phyloP scores from a whole-genome alignment of 2,888 invertebrate species.

The Alloscopus bannaensis region DNA sequence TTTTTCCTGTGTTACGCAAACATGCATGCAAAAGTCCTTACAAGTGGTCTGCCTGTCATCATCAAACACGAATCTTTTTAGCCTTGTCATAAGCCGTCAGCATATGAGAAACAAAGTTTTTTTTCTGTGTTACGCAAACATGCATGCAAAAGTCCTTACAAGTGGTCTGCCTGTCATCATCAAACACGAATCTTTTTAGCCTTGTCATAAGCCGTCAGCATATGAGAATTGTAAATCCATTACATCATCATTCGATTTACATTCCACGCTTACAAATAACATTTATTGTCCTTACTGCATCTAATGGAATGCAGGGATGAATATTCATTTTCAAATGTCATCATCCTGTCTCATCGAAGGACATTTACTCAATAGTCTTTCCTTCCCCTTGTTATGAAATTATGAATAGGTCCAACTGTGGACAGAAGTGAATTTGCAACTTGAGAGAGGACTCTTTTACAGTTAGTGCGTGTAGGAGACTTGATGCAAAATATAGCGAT shows the following conservation, averaged over 20 bases:
- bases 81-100: background rate
- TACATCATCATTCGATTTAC: slow-evolving; percentile 20
- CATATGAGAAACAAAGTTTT: background rate
- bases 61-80: slow-evolving; percentile 1
- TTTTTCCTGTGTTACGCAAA: background rate
- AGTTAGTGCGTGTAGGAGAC: background rate
- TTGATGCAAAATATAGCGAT: background rate
- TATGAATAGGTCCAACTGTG: no score
- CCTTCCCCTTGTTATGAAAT: no score
- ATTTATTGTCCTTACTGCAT: slow-evolving; percentile 11
- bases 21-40: slow-evolving; percentile 2
- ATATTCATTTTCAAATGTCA: background rate
- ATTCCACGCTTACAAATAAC: slow-evolving; percentile 8
- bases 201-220: background rate
- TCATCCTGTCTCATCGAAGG: no score
- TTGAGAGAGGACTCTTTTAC: no score
- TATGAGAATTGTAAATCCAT: slow-evolving; percentile 11
- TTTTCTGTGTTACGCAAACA: no score
- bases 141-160: slow-evolving; percentile 11
- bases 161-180: slow-evolving; percentile 50
- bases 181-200: slow-evolving; percentile 2
- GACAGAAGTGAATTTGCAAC: no score
- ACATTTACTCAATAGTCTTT: no score
- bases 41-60: slow-evolving; percentile 53
- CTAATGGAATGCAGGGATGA: no score